phyloP scores from a whole-genome alignment of 2,113 vertebrate species.

The Urocynchramus pylzowi region DNA sequence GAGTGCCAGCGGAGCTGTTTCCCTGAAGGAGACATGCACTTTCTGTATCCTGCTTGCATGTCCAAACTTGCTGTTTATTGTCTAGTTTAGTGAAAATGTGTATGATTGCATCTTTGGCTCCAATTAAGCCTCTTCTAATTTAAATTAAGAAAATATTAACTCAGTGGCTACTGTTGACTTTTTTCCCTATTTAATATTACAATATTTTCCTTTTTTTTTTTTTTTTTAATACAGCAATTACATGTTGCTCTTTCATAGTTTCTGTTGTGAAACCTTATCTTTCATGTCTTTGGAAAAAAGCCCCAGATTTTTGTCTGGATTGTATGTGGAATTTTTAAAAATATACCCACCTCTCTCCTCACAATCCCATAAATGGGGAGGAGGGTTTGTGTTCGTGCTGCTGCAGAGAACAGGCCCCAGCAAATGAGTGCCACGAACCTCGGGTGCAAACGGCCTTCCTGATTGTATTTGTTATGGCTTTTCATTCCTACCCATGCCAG shows the following conservation, averaged over 20 bases:
- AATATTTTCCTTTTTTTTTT: not conserved
- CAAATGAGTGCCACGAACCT: fast-evolving
- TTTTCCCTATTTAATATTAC: not conserved
- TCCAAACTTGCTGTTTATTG: not conserved
- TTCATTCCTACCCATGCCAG: not conserved
- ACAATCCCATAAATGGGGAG: not conserved
- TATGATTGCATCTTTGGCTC: not conserved
- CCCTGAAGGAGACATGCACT: not conserved
- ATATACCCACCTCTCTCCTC: not conserved
- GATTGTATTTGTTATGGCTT: fast-evolving
- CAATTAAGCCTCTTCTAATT: not conserved
- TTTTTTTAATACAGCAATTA: not conserved
- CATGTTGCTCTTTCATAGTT: not conserved
- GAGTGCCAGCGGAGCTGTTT: fast-evolving
- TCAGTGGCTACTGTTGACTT: not conserved
- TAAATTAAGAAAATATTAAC: not conserved
- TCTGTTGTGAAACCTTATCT: not conserved
- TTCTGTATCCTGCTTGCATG: fast-evolving
- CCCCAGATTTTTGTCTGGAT: not conserved
- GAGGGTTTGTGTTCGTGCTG: not conserved
- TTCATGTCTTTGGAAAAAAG: not conserved
- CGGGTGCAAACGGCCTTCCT: not conserved
- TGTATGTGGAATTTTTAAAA: not conserved
- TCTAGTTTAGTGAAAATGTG: not conserved
- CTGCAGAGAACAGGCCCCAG: fast-evolving